Evolutionary conservation across 2,888 invertebrate genomes (phyloP).

Genomic region (Eristalis arbustorum): DNA sequence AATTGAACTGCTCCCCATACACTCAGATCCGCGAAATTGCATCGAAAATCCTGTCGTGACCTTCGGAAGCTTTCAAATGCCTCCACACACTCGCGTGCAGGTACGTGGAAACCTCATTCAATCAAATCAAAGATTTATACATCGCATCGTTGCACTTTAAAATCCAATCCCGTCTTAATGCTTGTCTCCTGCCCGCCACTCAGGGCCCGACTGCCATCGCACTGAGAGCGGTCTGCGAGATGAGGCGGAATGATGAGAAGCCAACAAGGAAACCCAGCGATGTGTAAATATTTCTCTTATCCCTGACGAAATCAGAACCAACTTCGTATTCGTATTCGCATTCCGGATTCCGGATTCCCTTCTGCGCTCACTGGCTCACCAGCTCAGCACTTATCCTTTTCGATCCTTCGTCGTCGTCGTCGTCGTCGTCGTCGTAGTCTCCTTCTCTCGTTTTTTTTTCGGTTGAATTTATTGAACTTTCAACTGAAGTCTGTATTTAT

Average conservation of each 20-base stretch:
- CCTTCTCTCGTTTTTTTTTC: too few species aligned
- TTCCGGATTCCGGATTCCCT: neutral
- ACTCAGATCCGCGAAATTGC: neutral
- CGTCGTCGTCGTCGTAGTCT: neutral
- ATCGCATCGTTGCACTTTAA: constrained; percentile 65
- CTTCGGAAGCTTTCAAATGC: neutral
- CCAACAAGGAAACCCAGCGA: constrained; percentile 43
- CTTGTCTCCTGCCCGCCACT: neutral
- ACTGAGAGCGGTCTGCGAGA: too few species aligned
- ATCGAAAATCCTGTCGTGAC: constrained; percentile 30
- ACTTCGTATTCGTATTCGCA: constrained; percentile 9
- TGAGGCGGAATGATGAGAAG: neutral
- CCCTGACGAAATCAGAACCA: constrained; percentile 37
- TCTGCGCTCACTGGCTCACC: neutral
- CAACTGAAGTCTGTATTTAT: constrained; percentile 61
- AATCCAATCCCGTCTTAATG: constrained; percentile 42
- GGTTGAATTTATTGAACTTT: constrained; percentile 62
- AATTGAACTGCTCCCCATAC: neutral
- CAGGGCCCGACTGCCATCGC: neutral
- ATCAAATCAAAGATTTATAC: constrained; percentile 56
- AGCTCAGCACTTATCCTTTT: constrained; percentile 45
- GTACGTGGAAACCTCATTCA: neutral
- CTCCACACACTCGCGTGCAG: neutral
- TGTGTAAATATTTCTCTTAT: constrained; percentile 66
- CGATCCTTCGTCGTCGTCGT: neutral